These are phyloP conservation scores for Serilophus lunatus DNA, from an alignment of 2,113 vertebrate species.

Conservation along the genomic window DNA sequence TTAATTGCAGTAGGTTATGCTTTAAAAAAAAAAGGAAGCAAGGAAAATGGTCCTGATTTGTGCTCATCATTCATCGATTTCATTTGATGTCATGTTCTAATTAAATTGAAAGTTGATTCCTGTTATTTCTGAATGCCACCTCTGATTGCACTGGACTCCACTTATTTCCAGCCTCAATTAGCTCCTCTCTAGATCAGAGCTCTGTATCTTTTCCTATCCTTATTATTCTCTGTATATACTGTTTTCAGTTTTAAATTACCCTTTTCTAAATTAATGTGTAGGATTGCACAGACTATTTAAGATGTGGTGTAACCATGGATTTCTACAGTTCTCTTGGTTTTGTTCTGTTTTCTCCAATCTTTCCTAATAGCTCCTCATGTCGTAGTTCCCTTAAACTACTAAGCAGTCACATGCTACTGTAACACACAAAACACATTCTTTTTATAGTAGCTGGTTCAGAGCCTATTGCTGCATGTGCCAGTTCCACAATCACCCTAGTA, in stretches of 20 bases:
- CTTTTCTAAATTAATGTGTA: neutral
- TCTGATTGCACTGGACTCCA: neutral
- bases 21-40: neutral
- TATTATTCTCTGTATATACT: neutral
- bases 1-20: neutral
- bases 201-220: neutral
- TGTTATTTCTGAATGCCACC: neutral
- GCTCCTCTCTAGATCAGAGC: neutral
- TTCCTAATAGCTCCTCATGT: neutral
- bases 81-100: neutral
- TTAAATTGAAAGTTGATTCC: neutral
- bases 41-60: neutral
- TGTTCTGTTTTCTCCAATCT: neutral
- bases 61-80: neutral
- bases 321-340: neutral
- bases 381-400: neutral
- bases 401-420: neutral
- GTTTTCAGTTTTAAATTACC: neutral
- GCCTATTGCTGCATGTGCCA: neutral
- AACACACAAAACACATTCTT: neutral
- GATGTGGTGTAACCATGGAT: neutral
- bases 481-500: neutral
- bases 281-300: neutral
- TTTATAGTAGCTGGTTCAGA: neutral
- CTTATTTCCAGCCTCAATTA: neutral